Percentiles rank a stretch among this genome's conserved stretches.
phyloP scores from a whole-genome alignment of 2,888 invertebrate species.

The Oxystoma pomonae region DNA sequence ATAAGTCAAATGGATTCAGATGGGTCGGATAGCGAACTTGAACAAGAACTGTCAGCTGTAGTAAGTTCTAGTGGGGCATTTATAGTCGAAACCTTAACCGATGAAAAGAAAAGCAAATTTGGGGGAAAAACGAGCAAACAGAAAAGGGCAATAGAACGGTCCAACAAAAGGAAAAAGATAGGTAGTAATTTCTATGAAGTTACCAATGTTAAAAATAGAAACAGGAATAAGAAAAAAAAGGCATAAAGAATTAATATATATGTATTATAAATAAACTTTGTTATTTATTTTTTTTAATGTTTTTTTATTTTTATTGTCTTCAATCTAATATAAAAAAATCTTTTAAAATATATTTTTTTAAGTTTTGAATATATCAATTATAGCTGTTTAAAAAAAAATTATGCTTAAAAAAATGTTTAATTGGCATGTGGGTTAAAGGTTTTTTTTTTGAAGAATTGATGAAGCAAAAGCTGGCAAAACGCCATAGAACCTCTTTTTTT shows the following conservation, averaged over 20 bases:
- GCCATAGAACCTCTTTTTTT: no score
- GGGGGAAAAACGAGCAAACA: constrained; percentile 64
- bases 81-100: constrained; percentile 45
- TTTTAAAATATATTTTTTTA: no score
- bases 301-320: background rate
- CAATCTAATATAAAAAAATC: no score
- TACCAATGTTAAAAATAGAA: constrained; percentile 84
- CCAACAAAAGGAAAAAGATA: constrained; percentile 72
- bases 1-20: constrained; percentile 45
- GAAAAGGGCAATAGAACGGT: constrained; percentile 68
- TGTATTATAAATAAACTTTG: no score
- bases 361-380: no score
- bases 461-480: no score
- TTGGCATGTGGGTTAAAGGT: no score
- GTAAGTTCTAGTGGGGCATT: constrained; percentile 48
- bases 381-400: no score
- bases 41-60: constrained; percentile 39
- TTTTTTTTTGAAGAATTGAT: no score
- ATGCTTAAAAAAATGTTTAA: no score
- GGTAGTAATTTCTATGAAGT: constrained; percentile 89
- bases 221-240: constrained; percentile 64
- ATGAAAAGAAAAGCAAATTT: constrained; percentile 24
- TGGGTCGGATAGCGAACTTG: constrained; percentile 63
- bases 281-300: no score
- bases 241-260: background rate